phyloP scores from a whole-genome alignment of 1,140 invertebrate genomes.

The Homalodisca vitripennis region DNA sequence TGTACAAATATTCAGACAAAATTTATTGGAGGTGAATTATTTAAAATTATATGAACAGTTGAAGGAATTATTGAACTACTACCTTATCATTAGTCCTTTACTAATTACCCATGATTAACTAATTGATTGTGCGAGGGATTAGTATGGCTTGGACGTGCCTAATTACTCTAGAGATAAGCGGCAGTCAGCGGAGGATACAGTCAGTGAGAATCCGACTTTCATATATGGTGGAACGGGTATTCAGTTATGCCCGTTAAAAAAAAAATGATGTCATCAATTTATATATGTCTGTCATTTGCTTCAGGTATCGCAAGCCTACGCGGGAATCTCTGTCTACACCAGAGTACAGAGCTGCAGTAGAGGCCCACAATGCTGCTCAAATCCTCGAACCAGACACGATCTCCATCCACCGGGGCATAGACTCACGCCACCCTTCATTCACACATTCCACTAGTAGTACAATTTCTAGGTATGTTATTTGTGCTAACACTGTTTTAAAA shows the following conservation, averaged over 20 bases:
- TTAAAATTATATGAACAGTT: too few species aligned
- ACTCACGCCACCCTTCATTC: constrained; percentile 48
- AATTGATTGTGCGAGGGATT: too few species aligned
- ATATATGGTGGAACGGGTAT: not conserved
- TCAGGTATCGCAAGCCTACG: constrained; percentile 60
- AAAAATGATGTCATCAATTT: not conserved
- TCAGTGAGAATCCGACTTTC: not conserved
- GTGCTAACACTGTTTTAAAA: not conserved
- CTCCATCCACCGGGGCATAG: constrained; percentile 59
- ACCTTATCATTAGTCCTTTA: too few species aligned
- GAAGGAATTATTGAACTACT: too few species aligned
- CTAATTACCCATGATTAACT: too few species aligned
- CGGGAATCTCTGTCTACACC: constrained; percentile 53
- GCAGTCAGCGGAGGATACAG: not conserved
- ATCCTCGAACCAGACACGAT: constrained; percentile 53
- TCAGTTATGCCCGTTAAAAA: not conserved
- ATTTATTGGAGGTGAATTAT: too few species aligned
- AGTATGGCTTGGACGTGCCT: too few species aligned
- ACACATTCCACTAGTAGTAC: constrained; percentile 35
- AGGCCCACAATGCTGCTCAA: constrained; percentile 45
- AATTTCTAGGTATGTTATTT: constrained; percentile 23
- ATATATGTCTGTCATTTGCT: constrained; percentile 38
- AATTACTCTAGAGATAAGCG: not conserved
- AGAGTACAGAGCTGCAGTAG: constrained; percentile 54
- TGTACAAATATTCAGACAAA: too few species aligned